Evolutionary conservation across 2,888 invertebrate species (phyloP).

Genomic region (Cosmorhoe ocellata): DNA sequence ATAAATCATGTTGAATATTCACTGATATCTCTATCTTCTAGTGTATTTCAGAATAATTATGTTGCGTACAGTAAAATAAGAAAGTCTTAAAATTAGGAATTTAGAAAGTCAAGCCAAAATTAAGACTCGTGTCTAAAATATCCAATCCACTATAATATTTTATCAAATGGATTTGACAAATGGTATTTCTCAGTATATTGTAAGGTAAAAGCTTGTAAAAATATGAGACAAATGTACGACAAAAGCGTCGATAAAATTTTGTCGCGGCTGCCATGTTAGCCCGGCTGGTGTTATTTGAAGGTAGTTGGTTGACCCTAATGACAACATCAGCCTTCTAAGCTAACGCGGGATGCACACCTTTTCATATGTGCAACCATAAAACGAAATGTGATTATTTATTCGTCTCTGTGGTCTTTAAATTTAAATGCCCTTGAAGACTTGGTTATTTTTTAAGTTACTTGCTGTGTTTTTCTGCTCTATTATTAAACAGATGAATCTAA

Average conservation of each 20-base stretch:
- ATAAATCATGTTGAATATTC: slow-evolving; percentile 12
- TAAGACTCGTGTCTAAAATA: no score
- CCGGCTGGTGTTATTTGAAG: slow-evolving; percentile 36
- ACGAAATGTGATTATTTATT: slow-evolving; percentile 18
- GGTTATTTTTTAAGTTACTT: no score
- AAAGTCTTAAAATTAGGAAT: neutral
- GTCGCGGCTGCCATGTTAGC: no score
- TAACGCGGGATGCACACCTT: slow-evolving; percentile 30
- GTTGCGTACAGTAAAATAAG: slow-evolving; percentile 5
- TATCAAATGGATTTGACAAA: no score
- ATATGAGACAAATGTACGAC: no score
- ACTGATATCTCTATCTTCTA: slow-evolving; percentile 13
- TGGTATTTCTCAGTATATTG: no score
- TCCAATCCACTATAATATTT: no score
- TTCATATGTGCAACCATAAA: slow-evolving; percentile 22
- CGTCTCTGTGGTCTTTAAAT: neutral
- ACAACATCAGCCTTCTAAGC: slow-evolving; percentile 60
- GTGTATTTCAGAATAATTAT: slow-evolving; percentile 10
- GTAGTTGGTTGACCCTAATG: slow-evolving; percentile 67
- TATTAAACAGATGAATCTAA: no score
- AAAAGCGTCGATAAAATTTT: no score
- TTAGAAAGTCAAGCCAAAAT: no score
- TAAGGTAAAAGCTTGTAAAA: no score
- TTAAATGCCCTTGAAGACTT: neutral
- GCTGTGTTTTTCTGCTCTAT: no score